Evolutionary conservation across 2,797 vertebrate species (phyloP).

Genomic region (Leptoclinus maculatus): DNA sequence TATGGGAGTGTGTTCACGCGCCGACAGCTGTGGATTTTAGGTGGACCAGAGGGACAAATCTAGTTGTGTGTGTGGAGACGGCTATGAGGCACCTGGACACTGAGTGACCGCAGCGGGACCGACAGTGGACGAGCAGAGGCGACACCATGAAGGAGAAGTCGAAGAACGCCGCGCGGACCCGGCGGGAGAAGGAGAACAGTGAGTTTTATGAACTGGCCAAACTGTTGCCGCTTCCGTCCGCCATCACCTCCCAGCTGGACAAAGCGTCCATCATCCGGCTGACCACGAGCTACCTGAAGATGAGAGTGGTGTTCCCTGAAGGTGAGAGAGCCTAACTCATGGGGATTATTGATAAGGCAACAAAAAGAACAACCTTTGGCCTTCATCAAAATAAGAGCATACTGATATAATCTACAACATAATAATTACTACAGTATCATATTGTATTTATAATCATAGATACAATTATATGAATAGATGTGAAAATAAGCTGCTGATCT

Average conservation of each 20-base stretch:
- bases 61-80: background rate
- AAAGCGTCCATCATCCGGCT: slow-evolving; percentile 99
- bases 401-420: background rate
- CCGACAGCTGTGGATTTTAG: slow-evolving; percentile 47
- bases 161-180: slow-evolving; percentile 97
- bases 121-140: slow-evolving; percentile 67
- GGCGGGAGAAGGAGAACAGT: slow-evolving; percentile 97
- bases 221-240: slow-evolving; percentile 94
- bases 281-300: slow-evolving; percentile 97
- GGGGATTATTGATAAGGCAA: too few species aligned
- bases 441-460: background rate
- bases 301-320: slow-evolving; percentile 96
- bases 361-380: too few species aligned
- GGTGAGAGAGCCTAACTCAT: slow-evolving; percentile 82
- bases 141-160: slow-evolving; percentile 96
- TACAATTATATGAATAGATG: background rate
- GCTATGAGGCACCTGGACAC: slow-evolving; percentile 48
- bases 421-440: background rate
- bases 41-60: background rate
- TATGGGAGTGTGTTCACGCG: slow-evolving; percentile 44
- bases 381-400: too few species aligned
- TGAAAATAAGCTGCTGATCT: background rate
- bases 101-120: slow-evolving; percentile 72
- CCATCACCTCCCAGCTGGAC: slow-evolving; percentile 98
- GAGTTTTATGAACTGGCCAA: slow-evolving; percentile 99